Evolutionary conservation across 2,888 invertebrate species (phyloP).

Genomic region (Romanomermis culicivorax): DNA sequence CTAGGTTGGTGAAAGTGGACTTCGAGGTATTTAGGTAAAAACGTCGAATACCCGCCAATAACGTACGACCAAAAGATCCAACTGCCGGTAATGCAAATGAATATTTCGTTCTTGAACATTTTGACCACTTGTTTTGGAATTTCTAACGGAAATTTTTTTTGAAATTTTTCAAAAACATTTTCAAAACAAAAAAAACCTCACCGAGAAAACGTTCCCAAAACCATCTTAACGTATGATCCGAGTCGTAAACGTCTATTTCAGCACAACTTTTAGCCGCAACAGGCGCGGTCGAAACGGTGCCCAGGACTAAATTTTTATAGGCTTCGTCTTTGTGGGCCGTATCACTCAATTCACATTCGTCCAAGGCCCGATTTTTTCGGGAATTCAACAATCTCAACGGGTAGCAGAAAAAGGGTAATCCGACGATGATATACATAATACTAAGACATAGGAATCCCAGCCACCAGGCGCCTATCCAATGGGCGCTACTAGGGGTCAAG

Average conservation of each 20-base stretch:
- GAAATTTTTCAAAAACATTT: too few species aligned
- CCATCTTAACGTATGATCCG: too few species aligned
- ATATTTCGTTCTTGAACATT: neutral
- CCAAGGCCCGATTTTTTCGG: too few species aligned
- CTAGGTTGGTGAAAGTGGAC: neutral
- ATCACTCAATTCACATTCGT: too few species aligned
- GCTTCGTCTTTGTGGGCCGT: too few species aligned
- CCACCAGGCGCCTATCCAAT: constrained; percentile 4
- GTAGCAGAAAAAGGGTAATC: neutral
- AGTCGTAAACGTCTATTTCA: neutral
- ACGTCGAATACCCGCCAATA: constrained; percentile 1
- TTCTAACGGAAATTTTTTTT: neutral
- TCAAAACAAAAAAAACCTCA: too few species aligned
- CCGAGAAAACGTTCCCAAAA: too few species aligned
- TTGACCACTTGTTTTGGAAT: neutral
- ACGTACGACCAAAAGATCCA: neutral
- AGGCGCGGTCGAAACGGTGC: too few species aligned
- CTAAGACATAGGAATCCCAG: neutral
- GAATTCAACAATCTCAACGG: neutral
- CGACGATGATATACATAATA: neutral
- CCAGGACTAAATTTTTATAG: neutral
- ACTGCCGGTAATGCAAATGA: neutral
- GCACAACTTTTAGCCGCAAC: too few species aligned
- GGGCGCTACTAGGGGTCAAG: neutral
- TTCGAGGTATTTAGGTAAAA: constrained; percentile 3